Base-by-base conservation (phyloP, 2,888 invertebrate genomes). In the Drosophila buzzatii region DNA sequence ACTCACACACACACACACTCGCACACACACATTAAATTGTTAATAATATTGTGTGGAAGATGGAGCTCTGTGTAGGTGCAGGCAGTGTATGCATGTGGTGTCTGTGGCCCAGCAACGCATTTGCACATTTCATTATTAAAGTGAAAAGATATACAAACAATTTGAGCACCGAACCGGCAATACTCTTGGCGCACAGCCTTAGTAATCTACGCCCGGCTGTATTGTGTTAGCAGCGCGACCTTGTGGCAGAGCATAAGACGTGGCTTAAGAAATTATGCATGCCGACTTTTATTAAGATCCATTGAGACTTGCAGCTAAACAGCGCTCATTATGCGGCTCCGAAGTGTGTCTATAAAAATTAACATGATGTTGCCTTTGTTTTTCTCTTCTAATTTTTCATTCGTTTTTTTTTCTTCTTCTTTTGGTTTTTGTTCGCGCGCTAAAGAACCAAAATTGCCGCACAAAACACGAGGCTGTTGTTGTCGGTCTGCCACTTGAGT, bases 401-500 rank as follows among this genome's bases (percentile, higher is more conserved):
- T 49, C 49, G 23, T 39, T 27, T 31, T 45, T 33, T 10, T 16
- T 41, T 23, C 39, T 39, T 3, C 8, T 52, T 56, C 35, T 41
- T 49, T n/a, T 31, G 49, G 23, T 14, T 45, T 42, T 56, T 35
- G 18, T 60, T 59, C 39, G n/a, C 53, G 51, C 58, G 66, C 72
- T 69, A 76, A 81, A 84, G 82, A 85, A 80, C 80, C 78, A 44
- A 86, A 87, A 80, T 77, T 70, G 78, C 81, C 73, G 68, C 60
- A 74, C 53, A 65, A 47, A 67, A 55, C 61, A 68, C 53, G 59
- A 63, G 52, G 70, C 55, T 69, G 65, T 61, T 73, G 77, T 67
- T 73, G 70, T 69, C 69, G 82, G 80, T 86, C 82, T 85, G 85
- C 85, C 85, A 87, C 87, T 85, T 85, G 82, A 85, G 79, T 87